phyloP scores from a whole-genome alignment of 2,797 vertebrate genomes.

The Fundulus diaphanus region DNA sequence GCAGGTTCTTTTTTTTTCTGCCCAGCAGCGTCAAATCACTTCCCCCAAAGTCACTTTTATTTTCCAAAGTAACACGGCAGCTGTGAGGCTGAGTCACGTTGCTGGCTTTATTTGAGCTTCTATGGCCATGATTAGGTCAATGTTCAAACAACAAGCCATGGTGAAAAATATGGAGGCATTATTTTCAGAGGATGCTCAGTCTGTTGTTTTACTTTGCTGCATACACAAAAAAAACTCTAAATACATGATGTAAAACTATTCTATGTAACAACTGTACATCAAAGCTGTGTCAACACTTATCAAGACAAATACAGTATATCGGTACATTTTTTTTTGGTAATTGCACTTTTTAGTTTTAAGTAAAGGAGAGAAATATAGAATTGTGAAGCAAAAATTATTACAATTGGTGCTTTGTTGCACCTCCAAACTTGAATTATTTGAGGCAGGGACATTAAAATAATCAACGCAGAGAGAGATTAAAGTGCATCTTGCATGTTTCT shows the following conservation, averaged over 20 bases:
- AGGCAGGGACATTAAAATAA: too few relatives aligned
- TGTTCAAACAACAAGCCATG: background rate
- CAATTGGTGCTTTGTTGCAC: too few relatives aligned
- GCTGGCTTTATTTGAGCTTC: slow-evolving; percentile 6
- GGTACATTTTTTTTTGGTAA: background rate
- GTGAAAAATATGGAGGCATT: background rate
- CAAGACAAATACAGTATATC: background rate
- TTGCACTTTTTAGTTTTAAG: background rate
- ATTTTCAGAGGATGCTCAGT: background rate
- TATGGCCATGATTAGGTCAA: slow-evolving; percentile 3
- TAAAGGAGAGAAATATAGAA: background rate
- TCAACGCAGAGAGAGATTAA: too few relatives aligned
- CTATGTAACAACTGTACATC: background rate
- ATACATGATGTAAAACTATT: background rate
- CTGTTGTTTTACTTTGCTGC: background rate
- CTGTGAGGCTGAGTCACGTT: background rate
- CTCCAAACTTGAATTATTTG: too few relatives aligned
- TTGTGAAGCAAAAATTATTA: too few relatives aligned
- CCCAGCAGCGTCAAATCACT: slow-evolving; percentile 30
- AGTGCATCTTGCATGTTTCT: too few relatives aligned
- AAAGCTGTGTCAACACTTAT: background rate
- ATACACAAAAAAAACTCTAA: background rate
- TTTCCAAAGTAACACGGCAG: slow-evolving; percentile 18
- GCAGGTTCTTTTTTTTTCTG: slow-evolving; percentile 63
- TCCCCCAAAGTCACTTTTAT: slow-evolving; percentile 26